Conservation (phyloP, 2,797 vertebrate genomes). For the Scarus forsteni region DNA sequence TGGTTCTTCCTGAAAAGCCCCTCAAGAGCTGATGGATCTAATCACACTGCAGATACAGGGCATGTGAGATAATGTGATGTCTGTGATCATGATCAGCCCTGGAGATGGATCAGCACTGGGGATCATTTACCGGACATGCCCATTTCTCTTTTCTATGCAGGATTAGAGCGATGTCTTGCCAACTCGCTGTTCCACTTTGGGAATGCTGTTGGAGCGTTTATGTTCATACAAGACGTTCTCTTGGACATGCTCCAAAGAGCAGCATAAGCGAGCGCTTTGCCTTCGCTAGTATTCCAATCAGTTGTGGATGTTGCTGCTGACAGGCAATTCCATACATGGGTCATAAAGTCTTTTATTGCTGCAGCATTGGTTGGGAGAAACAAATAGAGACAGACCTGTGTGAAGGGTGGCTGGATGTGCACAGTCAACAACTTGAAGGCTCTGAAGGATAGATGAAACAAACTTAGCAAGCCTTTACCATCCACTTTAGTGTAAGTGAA, state of each 20-base stretch:
- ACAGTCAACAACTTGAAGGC: conserved; percentile 9
- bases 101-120: not conserved
- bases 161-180: conserved; percentile 9
- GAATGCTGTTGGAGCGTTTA: conserved; percentile 20
- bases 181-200: conserved; percentile 26
- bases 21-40: conserved; percentile 20
- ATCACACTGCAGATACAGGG: conserved; percentile 7
- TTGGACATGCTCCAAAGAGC: conserved; percentile 59
- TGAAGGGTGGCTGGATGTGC: conserved; percentile 14
- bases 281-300: conserved; percentile 59
- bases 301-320: conserved; percentile 57
- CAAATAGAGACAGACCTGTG: conserved; percentile 28
- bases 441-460: not conserved
- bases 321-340: conserved; percentile 46
- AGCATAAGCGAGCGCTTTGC: conserved; percentile 39
- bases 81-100: conserved; percentile 10
- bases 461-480: not conserved
- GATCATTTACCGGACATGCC: not conserved
- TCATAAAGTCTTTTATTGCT: conserved; percentile 55
- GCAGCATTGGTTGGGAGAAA: conserved; percentile 15
- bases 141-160: conserved; percentile 15
- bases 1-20: conserved; percentile 2
- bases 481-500: not conserved
- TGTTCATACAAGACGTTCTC: conserved; percentile 43
- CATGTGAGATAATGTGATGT: not conserved